phyloP scores from a whole-genome alignment of 2,113 vertebrate species.

The Apeltes quadracus region DNA sequence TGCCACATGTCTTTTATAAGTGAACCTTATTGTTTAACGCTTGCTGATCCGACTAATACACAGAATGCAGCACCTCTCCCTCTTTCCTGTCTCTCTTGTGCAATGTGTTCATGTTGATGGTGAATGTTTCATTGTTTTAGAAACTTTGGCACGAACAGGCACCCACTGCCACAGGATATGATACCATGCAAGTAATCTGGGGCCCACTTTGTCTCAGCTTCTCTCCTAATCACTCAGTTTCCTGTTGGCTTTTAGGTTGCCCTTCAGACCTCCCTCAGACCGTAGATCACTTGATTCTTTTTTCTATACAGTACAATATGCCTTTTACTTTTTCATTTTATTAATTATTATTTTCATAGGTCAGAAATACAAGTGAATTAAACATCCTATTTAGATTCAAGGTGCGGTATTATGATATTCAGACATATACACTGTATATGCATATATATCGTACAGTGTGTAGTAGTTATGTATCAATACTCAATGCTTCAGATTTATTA shows the following conservation, averaged over 20 bases:
- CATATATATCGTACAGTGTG: neutral
- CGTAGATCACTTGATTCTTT: neutral
- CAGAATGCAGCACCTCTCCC: slow-evolving; percentile 41
- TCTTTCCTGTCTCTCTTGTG: slow-evolving; percentile 37
- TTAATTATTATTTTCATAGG: neutral
- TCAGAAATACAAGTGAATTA: neutral
- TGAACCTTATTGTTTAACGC: slow-evolving; percentile 58
- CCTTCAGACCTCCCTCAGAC: neutral
- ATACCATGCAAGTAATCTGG: slow-evolving; percentile 17
- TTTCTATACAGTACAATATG: neutral
- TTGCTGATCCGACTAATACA: slow-evolving; percentile 42
- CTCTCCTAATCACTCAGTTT: slow-evolving; percentile 23
- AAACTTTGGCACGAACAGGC: slow-evolving; percentile 41
- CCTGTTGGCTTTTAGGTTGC: slow-evolving; percentile 24
- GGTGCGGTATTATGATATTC: neutral
- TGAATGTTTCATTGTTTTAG: slow-evolving; percentile 60
- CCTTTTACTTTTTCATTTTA: neutral
- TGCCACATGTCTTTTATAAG: slow-evolving; percentile 52
- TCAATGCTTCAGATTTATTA: neutral
- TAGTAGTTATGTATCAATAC: neutral
- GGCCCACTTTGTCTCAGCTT: slow-evolving; percentile 11
- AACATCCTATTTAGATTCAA: neutral
- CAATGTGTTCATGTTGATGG: slow-evolving; percentile 46
- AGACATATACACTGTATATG: neutral
- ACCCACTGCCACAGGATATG: slow-evolving; percentile 46